Evolutionary conservation across 2,888 invertebrate genomes (phyloP), one percentile per base, ranked within the genome.

Genomic region (Electrophaes corylata): DNA sequence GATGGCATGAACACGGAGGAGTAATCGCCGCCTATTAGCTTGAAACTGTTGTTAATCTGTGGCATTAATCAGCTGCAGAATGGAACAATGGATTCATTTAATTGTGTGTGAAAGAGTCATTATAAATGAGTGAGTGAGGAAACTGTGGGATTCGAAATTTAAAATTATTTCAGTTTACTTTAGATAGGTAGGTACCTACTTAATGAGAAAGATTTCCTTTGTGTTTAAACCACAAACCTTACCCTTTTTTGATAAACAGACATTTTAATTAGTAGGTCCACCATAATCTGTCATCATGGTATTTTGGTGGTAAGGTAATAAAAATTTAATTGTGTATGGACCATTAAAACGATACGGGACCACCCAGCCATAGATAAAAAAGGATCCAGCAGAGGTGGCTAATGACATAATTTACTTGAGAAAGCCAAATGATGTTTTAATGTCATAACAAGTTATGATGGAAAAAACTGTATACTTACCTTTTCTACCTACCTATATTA

Each of bases 1-100:
- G 65, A 40, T 41, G 60, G 49, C 66, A 67, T 65, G 61, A 63
- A 57, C 51, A 63, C 51, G 59, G 40, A 62, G 54, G 63, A 67
- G 65, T 56, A 40, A 67, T 67, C 35, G 58, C 53, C 41, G 23
- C 41, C 54, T 57, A 65, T 66, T 66, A 66, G 41, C 53, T 26
- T 18, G 4, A 39, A 48, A 61, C 65, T 65, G 61, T 52, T 61
- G 59, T 57, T 63, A 57, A 63, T 60, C 61, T 61, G 57, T 59
- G 65, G 11, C 58, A 67, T 67, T 41, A 53, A 62, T 63, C 65
- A 62, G 43, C 50, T 20, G 46, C 31, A 45, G 55, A n/a, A n/a
- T n/a, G n/a, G n/a, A 60, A 64, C 66, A 66, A 60, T 60, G 55
- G 55, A 33, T 50, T 58, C 45, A 50, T 59, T 59, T 55, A 60